These are phyloP conservation scores for Archips crataeganus DNA, from an alignment of 2,888 invertebrate species.

Conservation along the genomic window DNA sequence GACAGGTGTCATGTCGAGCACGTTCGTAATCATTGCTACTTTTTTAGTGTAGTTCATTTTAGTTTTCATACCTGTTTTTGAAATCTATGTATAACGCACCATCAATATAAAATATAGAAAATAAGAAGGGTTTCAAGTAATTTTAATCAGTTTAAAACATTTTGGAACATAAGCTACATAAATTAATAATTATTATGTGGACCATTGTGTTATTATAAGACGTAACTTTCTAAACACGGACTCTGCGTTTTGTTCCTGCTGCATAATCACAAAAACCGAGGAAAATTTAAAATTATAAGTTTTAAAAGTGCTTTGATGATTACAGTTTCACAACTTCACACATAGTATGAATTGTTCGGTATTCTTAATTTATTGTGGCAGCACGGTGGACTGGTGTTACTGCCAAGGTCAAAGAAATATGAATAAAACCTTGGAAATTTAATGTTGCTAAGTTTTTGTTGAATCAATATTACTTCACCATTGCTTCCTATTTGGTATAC, in stretches of 20 bases:
- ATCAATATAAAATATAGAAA: not conserved
- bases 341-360: too few relatives aligned
- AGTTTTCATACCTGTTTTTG: too few relatives aligned
- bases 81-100: not conserved
- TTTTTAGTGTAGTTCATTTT: not conserved
- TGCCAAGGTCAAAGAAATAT: not conserved
- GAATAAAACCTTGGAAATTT: not conserved
- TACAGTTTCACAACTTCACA: not conserved
- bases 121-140: too few relatives aligned
- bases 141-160: too few relatives aligned
- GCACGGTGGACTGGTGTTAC: not conserved
- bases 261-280: not conserved
- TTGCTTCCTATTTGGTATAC: conserved; percentile 5
- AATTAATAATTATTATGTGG: too few relatives aligned
- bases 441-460: conserved; percentile 52
- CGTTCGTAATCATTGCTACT: conserved; percentile 9
- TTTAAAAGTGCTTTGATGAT: not conserved
- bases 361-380: too few relatives aligned
- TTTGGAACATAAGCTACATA: too few relatives aligned
- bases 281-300: not conserved
- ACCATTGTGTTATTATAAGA: too few relatives aligned
- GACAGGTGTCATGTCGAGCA: conserved; percentile 15
- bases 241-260: conserved; percentile 9
- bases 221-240: not conserved
- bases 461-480: conserved; percentile 52